These are phyloP conservation scores for Plagiodera versicolora DNA, from an alignment of 2,888 invertebrate species.

Conservation along the genomic window DNA sequence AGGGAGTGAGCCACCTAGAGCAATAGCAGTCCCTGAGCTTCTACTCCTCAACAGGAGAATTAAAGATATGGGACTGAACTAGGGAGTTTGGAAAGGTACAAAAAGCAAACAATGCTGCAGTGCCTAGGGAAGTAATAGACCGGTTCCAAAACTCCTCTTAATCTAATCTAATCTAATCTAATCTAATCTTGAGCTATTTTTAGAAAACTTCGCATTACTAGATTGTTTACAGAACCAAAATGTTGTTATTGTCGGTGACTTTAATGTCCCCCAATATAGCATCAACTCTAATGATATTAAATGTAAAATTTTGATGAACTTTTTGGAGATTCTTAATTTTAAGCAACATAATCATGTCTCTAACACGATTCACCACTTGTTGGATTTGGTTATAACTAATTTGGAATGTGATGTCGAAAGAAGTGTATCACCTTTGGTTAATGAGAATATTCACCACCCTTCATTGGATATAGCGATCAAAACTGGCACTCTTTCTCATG, in stretches of 20 bases:
- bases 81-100: no score
- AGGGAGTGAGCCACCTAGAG: no score
- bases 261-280: slow-evolving; percentile 1
- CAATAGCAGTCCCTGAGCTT: no score
- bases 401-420: neutral
- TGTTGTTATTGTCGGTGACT: slow-evolving; percentile 12
- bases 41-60: no score
- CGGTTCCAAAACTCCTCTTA: no score
- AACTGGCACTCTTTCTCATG: neutral
- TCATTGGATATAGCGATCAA: neutral
- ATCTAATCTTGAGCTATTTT: no score
- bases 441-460: neutral
- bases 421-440: neutral
- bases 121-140: no score
- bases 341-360: slow-evolving; percentile 1
- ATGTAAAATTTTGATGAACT: neutral
- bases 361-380: neutral
- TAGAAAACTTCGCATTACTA: neutral
- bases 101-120: no score
- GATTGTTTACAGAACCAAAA: neutral
- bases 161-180: no score
- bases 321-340: neutral
- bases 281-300: neutral
- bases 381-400: neutral
- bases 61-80: no score